phyloP scores from a whole-genome alignment of 2,113 vertebrate genomes.

The Ornithorhynchus anatinus region DNA sequence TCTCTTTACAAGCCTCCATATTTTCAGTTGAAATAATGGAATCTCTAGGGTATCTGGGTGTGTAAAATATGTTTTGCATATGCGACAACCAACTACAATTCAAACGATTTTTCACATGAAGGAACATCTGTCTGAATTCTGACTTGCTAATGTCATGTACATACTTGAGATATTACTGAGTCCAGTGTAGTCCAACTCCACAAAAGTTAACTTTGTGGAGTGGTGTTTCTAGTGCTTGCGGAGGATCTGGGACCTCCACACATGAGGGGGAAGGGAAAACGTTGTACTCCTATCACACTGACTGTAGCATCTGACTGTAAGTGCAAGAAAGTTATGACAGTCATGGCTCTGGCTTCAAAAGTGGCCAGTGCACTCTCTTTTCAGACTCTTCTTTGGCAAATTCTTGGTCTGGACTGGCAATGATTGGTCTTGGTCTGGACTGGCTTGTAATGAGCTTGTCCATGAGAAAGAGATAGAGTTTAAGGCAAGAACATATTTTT shows the following conservation, averaged over 20 bases:
- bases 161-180: not conserved
- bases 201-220: not conserved
- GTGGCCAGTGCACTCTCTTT: not conserved
- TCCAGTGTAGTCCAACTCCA: not conserved
- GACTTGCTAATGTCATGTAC: not conserved
- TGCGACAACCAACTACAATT: too few species aligned
- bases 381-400: too few species aligned
- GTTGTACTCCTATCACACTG: not conserved
- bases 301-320: not conserved
- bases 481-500: too few species aligned
- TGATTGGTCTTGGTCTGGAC: too few species aligned
- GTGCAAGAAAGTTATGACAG: fast-evolving
- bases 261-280: fast-evolving
- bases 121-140: not conserved
- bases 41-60: too few species aligned
- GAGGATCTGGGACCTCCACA: not conserved
- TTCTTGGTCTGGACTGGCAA: too few species aligned
- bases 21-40: not conserved
- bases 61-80: too few species aligned
- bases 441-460: too few species aligned
- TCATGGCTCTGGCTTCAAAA: not conserved
- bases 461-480: too few species aligned
- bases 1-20: not conserved
- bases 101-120: not conserved
- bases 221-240: not conserved